Base-by-base conservation (phyloP, 2,113 vertebrate species). In the Sylvilagus bachmani region DNA sequence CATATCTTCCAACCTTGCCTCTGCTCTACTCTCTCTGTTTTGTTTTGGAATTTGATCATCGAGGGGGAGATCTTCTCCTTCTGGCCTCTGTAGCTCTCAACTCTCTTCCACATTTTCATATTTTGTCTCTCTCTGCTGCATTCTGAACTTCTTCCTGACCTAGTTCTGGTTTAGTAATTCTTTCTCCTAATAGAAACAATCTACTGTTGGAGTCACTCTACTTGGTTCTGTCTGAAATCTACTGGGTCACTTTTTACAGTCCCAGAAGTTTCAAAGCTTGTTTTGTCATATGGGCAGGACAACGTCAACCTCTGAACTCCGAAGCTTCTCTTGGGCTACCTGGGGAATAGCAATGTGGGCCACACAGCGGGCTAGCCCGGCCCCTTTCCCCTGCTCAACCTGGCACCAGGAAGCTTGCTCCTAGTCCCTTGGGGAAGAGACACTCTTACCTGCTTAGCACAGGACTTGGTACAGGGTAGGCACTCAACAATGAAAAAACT, bases 61-160 rank as follows among this genome's bases (percentile, higher is more conserved):
- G 25, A 29, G 9, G 24, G 10, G 17, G 62, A 70, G 64, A 27
- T 86, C 16, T 83, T 88, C 49, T 87, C 67, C 71, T 51, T 84
- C 66, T 87, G 0, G 86, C 22, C 19, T 75, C 61, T 9, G 5
- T 67, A 38, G 62, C 61, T 36, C 64, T 88, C 38, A 87, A 84
- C 19, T 51, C 49, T 87, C 31, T 79, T 86, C 27, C 17, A 27
- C 49, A 69, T 81, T 92, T 90, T 90, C 29, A 38, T 78, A 27
- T 31, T 95, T 78, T 86, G 29, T 71, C 61, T 85, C 17, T 75
- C 36, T 66, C 22, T 86, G 31, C 22, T 95, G 21, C 36, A 55
- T 95, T 93, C 75, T 61, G 36, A n/a, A 82, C 79, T 64, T 94
- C 75, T 86, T 58, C 75, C 61, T 86, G 78, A 74, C 31, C 61